These are phyloP conservation scores for Zaprionus camerounensis DNA, from an alignment of 1,140 invertebrate species.

Conservation along the genomic window DNA sequence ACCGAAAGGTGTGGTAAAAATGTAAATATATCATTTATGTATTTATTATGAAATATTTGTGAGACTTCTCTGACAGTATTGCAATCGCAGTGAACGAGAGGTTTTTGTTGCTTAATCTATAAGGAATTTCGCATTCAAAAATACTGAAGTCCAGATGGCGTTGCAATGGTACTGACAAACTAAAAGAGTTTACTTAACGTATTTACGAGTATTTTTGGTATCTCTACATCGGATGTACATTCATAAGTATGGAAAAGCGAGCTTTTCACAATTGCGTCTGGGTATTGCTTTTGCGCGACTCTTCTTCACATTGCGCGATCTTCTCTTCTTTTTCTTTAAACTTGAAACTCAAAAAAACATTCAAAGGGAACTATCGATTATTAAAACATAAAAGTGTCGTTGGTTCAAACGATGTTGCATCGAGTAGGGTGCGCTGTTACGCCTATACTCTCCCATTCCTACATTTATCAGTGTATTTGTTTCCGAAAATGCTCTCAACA, in stretches of 20 bases:
- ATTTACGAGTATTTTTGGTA: neutral
- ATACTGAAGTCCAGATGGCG: slow-evolving; percentile 23
- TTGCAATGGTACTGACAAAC: neutral
- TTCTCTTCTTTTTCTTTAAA: too few relatives aligned
- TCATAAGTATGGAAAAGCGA: too few relatives aligned
- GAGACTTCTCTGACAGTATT: slow-evolving; percentile 16
- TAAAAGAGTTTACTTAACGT: slow-evolving; percentile 4
- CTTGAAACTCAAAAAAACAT: too few relatives aligned
- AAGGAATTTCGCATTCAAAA: slow-evolving; percentile 28
- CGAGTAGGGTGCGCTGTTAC: too few relatives aligned
- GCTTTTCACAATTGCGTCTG: too few relatives aligned
- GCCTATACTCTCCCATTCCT: too few relatives aligned
- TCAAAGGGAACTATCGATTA: too few relatives aligned
- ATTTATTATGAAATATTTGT: slow-evolving; percentile 2
- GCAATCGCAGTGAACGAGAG: slow-evolving; percentile 21
- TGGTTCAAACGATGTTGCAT: too few relatives aligned
- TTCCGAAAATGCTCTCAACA: neutral
- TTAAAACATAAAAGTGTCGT: neutral
- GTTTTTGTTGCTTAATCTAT: slow-evolving; percentile 7
- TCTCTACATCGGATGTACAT: neutral
- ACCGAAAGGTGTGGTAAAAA: slow-evolving; percentile 33
- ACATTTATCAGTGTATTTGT: slow-evolving; percentile 1
- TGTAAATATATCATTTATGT: slow-evolving; percentile 17
- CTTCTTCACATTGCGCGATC: too few relatives aligned
- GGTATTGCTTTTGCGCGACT: too few relatives aligned